phyloP scores from a whole-genome alignment of 2,797 vertebrate species.

The Lacerta agilis region DNA sequence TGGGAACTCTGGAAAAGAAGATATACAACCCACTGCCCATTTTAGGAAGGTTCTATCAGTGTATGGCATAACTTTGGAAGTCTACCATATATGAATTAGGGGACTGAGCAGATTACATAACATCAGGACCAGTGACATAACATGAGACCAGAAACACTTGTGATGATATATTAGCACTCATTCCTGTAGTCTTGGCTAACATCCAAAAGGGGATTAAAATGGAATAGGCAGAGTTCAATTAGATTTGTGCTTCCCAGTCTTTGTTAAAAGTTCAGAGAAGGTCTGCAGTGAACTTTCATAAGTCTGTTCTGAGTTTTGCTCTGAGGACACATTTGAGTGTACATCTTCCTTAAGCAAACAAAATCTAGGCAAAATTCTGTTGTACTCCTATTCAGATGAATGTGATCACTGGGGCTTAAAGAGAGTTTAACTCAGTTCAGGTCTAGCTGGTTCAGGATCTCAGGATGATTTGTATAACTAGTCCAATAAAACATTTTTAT shows the following conservation, averaged over 20 bases:
- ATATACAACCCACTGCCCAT: not conserved
- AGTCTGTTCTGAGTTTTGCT: not conserved
- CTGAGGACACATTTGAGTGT: not conserved
- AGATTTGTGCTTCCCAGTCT: not conserved
- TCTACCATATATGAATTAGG: not conserved
- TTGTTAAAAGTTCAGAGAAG: not conserved
- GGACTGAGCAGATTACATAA: not conserved
- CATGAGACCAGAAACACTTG: not conserved
- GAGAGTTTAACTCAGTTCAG: slow-evolving; percentile 11
- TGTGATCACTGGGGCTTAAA: not conserved
- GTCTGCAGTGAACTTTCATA: not conserved
- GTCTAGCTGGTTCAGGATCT: slow-evolving; percentile 2
- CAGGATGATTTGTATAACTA: slow-evolving; percentile 24
- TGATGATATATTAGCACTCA: not conserved
- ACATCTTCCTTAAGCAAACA: not conserved
- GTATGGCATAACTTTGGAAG: no score
- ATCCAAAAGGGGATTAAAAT: not conserved
- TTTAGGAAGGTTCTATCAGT: not conserved
- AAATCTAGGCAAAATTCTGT: not conserved
- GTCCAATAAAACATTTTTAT: slow-evolving; percentile 29
- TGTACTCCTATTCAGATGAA: not conserved
- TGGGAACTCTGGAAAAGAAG: not conserved
- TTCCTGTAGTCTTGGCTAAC: not conserved
- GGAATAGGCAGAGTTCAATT: not conserved
- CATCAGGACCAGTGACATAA: not conserved